Percentiles rank a stretch among this genome's conserved stretches.
phyloP scores from a whole-genome alignment of 2,888 invertebrate species.

The Orthosia incerta region DNA sequence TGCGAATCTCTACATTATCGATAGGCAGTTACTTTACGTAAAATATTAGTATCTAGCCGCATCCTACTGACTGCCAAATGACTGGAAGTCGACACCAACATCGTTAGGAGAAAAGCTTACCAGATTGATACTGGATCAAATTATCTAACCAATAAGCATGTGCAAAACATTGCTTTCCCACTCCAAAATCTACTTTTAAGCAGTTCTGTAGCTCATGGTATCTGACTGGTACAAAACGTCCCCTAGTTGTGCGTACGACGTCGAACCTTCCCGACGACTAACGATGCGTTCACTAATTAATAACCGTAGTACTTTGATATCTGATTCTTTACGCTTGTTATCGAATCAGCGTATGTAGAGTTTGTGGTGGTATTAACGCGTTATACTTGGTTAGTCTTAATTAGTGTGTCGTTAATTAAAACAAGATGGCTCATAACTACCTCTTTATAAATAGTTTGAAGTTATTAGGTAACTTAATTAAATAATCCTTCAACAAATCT shows the following conservation, averaged over 20 bases:
- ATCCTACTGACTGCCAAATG: too few relatives aligned
- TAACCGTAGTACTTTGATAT: constrained; percentile 46
- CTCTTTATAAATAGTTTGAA: neutral
- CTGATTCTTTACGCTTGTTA: constrained; percentile 31
- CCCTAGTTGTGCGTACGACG: constrained; percentile 15
- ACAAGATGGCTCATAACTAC: neutral
- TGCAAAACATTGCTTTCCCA: neutral
- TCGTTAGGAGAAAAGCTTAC: too few relatives aligned
- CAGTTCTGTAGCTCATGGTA: neutral
- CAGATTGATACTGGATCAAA: too few relatives aligned
- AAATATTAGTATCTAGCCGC: too few relatives aligned
- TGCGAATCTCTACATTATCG: too few relatives aligned
- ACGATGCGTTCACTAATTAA: constrained; percentile 51
- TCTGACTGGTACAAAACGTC: constrained; percentile 19
- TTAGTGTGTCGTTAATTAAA: neutral
- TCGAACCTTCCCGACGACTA: constrained; percentile 17
- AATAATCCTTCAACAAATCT: too few relatives aligned
- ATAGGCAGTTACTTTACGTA: too few relatives aligned
- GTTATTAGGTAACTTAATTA: too few relatives aligned
- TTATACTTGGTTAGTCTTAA: neutral
- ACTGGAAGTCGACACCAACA: too few relatives aligned
- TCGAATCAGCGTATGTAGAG: constrained; percentile 9
- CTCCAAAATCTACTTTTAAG: neutral
- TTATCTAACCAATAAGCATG: too few relatives aligned
- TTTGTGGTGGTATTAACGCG: neutral